These are phyloP conservation scores for Cataglyphis livida DNA, from an alignment of 2,888 invertebrate genomes.

Conservation along the genomic window DNA sequence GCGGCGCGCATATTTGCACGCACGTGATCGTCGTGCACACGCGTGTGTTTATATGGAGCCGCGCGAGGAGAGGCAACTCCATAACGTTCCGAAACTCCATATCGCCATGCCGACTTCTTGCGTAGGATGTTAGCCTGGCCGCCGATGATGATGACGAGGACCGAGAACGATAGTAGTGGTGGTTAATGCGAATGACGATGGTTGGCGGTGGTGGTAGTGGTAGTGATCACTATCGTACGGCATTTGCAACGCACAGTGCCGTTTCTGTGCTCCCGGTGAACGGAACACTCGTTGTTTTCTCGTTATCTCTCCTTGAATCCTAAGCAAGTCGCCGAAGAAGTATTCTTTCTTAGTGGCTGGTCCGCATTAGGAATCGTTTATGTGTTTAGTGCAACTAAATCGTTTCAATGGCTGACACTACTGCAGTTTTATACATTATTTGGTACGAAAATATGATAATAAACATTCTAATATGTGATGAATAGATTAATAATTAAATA, in stretches of 20 bases:
- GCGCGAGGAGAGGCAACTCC: constrained; percentile 46
- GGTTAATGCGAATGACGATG: constrained; percentile 49
- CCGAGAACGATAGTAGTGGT: constrained; percentile 58
- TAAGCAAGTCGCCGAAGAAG: constrained; percentile 14
- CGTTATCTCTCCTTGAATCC: constrained; percentile 15
- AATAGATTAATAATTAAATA: not conserved
- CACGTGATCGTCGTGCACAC: constrained; percentile 19
- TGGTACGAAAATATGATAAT: constrained; percentile 13
- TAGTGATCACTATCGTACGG: constrained; percentile 71
- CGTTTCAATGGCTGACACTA: not conserved
- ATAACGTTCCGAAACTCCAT: constrained; percentile 56
- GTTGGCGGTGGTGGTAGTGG: constrained; percentile 28
- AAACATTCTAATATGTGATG: not conserved
- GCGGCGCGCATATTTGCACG: constrained; percentile 27
- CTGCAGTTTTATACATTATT: not conserved
- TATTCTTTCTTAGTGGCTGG: not conserved
- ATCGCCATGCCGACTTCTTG: constrained; percentile 62
- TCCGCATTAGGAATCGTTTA: constrained; percentile 31
- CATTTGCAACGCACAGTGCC: constrained; percentile 79
- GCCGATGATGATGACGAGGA: constrained; percentile 59
- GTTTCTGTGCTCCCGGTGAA: constrained; percentile 79
- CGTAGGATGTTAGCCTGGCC: constrained; percentile 74
- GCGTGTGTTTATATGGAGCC: constrained; percentile 48
- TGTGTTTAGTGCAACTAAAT: constrained; percentile 27
- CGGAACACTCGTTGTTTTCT: constrained; percentile 70